phyloP scores from a whole-genome alignment of 2,797 vertebrate genomes.

The Platalea minor region DNA sequence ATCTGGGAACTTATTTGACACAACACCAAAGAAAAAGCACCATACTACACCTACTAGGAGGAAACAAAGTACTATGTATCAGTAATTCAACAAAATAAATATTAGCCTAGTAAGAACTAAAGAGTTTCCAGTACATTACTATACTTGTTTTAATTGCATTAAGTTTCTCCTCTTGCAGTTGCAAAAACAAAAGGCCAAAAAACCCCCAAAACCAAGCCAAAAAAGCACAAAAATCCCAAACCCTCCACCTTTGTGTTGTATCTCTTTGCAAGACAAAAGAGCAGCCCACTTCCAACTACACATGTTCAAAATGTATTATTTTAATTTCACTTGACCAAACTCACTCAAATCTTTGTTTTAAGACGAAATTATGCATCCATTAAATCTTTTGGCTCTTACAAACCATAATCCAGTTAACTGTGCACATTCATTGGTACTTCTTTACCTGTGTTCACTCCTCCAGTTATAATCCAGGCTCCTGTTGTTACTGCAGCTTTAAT shows the following conservation, averaged over 20 bases:
- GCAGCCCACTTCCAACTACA: not conserved
- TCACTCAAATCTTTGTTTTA: not conserved
- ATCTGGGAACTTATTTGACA: not conserved
- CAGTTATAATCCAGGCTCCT: slow-evolving; percentile 98
- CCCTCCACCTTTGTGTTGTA: accelerated
- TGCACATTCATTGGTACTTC: not conserved
- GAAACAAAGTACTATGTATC: not conserved
- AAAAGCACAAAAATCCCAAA: not conserved
- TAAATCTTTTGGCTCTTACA: not conserved
- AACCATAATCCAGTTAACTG: not conserved
- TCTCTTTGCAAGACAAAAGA: not conserved
- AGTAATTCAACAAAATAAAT: not conserved
- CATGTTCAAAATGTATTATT: not conserved
- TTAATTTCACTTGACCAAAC: not conserved
- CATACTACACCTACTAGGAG: not conserved
- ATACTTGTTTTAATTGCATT: not conserved
- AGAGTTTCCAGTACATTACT: not conserved
- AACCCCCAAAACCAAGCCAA: not conserved
- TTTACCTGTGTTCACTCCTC: slow-evolving; percentile 95
- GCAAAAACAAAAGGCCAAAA: not conserved
- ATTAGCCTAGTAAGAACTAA: not conserved
- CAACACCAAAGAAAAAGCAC: not conserved
- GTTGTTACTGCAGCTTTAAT: slow-evolving; percentile 99
- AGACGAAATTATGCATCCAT: not conserved
- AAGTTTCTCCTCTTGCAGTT: not conserved